phyloP scores from a whole-genome alignment of 2,888 invertebrate genomes.

The Nemoura dubitans region DNA sequence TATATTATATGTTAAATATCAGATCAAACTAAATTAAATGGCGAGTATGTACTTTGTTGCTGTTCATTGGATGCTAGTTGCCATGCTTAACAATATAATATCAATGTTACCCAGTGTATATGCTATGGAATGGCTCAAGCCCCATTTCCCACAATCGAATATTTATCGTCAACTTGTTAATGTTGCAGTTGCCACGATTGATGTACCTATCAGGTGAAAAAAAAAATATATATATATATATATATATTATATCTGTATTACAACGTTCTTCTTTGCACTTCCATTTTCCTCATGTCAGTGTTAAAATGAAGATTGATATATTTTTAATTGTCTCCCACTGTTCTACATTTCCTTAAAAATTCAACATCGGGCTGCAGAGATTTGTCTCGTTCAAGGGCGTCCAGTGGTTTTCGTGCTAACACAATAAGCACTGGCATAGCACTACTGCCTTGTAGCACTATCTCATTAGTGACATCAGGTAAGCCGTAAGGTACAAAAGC shows the following conservation, averaged over 20 bases:
- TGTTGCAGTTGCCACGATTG: not conserved
- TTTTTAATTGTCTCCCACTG: too few relatives aligned
- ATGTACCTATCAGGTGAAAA: not conserved
- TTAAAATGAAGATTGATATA: too few relatives aligned
- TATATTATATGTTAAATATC: not conserved
- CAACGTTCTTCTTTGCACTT: not conserved
- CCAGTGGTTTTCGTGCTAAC: too few relatives aligned
- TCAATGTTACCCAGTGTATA: not conserved
- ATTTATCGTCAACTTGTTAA: slow-evolving; percentile 5
- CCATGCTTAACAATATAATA: not conserved
- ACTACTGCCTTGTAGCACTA: too few relatives aligned
- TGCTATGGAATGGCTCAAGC: not conserved
- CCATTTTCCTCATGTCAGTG: too few relatives aligned
- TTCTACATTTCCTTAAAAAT: too few relatives aligned
- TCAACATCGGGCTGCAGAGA: too few relatives aligned
- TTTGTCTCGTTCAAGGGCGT: too few relatives aligned
- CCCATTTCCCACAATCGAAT: not conserved
- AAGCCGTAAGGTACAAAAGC: too few relatives aligned
- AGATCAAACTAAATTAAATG: not conserved
- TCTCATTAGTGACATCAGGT: too few relatives aligned
- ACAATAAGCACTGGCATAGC: too few relatives aligned
- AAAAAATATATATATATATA: not conserved
- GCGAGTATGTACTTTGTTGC: not conserved
- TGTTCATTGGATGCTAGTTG: not conserved
- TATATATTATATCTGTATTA: not conserved